phyloP scores from a whole-genome alignment of 2,113 vertebrate species.

The Chauna torquata region DNA sequence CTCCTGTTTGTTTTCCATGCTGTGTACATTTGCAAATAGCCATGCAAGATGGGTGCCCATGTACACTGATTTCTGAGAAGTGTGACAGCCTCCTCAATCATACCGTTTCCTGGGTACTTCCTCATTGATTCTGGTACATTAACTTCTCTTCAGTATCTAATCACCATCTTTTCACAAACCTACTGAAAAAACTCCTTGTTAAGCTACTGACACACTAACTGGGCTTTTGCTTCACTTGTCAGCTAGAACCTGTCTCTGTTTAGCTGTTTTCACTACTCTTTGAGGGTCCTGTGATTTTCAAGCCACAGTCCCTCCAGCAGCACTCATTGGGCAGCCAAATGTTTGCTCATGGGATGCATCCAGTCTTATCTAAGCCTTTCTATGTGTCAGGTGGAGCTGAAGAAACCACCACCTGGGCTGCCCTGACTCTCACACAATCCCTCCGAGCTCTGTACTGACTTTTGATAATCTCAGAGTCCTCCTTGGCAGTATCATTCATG shows the following conservation, averaged over 20 bases:
- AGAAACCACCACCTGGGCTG: not conserved
- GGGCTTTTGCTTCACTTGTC: not conserved
- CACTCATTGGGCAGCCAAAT: not conserved
- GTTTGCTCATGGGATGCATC: not conserved
- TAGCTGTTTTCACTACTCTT: not conserved
- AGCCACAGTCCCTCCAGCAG: not conserved
- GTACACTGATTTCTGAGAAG: not conserved
- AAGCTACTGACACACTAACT: not conserved
- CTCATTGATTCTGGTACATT: not conserved
- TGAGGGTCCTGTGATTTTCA: accelerated
- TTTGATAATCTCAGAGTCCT: not conserved
- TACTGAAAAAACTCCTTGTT: not conserved
- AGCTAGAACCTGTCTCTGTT: not conserved
- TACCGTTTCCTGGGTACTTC: not conserved
- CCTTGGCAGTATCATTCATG: not conserved
- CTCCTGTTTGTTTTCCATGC: not conserved
- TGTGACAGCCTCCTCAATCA: not conserved
- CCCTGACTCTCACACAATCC: not conserved
- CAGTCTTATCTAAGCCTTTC: not conserved
- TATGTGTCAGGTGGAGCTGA: accelerated
- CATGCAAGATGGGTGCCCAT: not conserved
- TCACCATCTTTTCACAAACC: not conserved
- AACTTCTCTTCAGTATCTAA: not conserved
- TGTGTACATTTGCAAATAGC: not conserved
- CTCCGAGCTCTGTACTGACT: not conserved